Evolutionary conservation across 1,140 invertebrate species (phyloP), one percentile per base, ranked within the genome.

Genomic region (Apocrypta bakeri): DNA sequence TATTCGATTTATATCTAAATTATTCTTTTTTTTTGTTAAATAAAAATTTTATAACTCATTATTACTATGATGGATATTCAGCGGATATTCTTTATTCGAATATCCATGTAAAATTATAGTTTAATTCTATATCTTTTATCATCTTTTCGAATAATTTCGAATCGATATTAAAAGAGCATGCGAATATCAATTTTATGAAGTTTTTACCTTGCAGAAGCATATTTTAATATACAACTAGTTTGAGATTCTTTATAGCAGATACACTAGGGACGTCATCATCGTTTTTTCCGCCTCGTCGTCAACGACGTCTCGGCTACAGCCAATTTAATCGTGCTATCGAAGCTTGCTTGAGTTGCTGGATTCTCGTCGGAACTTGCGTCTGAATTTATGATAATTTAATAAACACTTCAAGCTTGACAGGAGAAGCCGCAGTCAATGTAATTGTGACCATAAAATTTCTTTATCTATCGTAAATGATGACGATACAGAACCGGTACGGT

Each of bases 371-470:
- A n/a, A n/a, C n/a, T n/a, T n/a, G n/a, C n/a, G 6, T 64, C 11
- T 3, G 11, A n/a, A 7, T 66, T 66, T 12, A 27, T 9, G 63
- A 25, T 66, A 66, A 66, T 66, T 66, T 66, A 66, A 27, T 66
- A 56, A 56, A 56, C 27, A 66, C 63, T 66, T 66, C 27, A 66
- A 66, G 63, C 63, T 9, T 29, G 4, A 6, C 2, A 24, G 63
- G 48, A 56, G 48, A 21, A 56, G 17, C 48, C 63, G 25, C 12
- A 12, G 24, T 25, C 6, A 66, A 25, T 14, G 25, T 11, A 14
- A 66, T 66, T 29, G 25, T 29, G 27, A 27, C 27, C 63, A 66
- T 66, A 66, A 66, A 66, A 66, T 66, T 66, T 66, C 25, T 66
- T 66, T 66, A 27, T 9, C 63, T 21, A 17, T 17, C 42, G 42